phyloP scores from a whole-genome alignment of 2,113 vertebrate genomes.

The Sigmodon hispidus region DNA sequence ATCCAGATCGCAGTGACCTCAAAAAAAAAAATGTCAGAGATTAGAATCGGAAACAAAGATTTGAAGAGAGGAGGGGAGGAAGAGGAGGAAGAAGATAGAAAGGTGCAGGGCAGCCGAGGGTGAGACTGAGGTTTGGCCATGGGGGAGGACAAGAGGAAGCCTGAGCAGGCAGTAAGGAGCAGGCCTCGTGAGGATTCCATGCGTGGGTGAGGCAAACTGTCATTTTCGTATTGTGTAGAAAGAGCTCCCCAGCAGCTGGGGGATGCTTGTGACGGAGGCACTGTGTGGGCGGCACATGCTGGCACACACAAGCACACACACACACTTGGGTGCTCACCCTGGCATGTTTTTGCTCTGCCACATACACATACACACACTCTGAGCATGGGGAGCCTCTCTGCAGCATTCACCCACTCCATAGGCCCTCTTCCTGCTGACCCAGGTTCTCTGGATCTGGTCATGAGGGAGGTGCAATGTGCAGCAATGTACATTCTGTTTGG shows the following conservation, averaged over 20 bases:
- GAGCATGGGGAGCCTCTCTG: background rate
- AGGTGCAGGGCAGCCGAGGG: background rate
- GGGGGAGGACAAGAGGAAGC: background rate
- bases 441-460: background rate
- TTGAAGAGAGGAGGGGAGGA: background rate
- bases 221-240: constrained; percentile 53
- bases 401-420: background rate
- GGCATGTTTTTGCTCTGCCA: background rate
- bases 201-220: constrained; percentile 64
- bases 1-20: background rate
- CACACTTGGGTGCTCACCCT: background rate
- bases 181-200: constrained; percentile 22
- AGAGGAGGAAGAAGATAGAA: background rate
- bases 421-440: background rate
- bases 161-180: background rate
- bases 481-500: background rate
- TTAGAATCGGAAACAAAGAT: background rate
- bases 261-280: constrained; percentile 39
- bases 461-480: accelerated
- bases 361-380: background rate
- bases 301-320: constrained; percentile 27
- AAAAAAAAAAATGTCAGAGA: background rate
- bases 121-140: background rate
- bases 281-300: constrained; percentile 44
- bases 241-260: constrained; percentile 70